Percentiles rank a stretch among this genome's conserved stretches.
Evolutionary conservation across 2,113 vertebrate genomes (phyloP).

Genomic region (Hucho hucho): DNA sequence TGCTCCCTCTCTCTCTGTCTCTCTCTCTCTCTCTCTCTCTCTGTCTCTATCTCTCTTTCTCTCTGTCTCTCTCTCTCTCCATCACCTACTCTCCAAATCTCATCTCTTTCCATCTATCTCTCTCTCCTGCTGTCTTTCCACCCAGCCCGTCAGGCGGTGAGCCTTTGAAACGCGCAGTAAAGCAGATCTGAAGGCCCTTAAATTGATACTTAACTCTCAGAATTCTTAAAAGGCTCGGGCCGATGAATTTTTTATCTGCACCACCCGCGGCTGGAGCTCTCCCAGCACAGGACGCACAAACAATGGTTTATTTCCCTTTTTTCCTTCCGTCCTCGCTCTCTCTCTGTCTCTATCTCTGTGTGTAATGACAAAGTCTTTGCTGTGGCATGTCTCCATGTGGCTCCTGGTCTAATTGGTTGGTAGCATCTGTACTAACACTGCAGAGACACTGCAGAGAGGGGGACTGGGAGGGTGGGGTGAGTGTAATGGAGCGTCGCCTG

Average conservation of each 20-base stretch:
- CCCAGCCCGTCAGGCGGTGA: background rate
- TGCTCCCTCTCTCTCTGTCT: background rate
- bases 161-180: background rate
- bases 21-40: background rate
- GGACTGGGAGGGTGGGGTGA: background rate
- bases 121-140: background rate
- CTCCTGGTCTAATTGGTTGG: conserved; percentile 35
- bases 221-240: conserved; percentile 44
- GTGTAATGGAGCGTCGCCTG: background rate
- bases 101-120: background rate
- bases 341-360: background rate
- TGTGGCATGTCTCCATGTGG: conserved; percentile 14
- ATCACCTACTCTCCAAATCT: background rate
- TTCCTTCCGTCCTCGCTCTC: background rate
- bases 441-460: background rate
- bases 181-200: conserved; percentile 39
- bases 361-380: conserved; percentile 30
- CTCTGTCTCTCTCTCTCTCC: background rate
- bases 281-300: background rate
- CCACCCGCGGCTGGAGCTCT: conserved; percentile 28
- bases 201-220: conserved; percentile 52
- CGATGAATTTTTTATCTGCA: conserved; percentile 45
- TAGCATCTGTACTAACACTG: conserved; percentile 32
- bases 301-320: conserved; percentile 3
- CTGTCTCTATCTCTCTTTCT: background rate